A percentile compares a stretch with the other conserved stretches of the same genome.
Evolutionary conservation across 2,888 invertebrate species (phyloP).

Genomic region (Aromia moschata): DNA sequence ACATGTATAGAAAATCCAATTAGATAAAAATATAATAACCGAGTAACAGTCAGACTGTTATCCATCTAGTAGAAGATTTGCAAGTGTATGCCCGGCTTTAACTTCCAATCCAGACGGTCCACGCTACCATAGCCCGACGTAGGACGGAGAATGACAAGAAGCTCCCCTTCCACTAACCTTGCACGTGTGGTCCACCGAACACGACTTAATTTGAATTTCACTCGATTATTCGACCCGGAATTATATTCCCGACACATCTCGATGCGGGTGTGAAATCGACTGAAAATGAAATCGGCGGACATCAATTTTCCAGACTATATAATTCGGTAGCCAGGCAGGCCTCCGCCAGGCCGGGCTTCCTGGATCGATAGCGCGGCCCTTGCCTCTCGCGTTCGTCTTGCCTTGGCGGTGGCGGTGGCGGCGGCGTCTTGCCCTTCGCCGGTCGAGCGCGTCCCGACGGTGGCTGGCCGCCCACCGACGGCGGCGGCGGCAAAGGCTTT

Average conservation of each 20-base stretch:
- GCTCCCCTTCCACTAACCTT: constrained; percentile 34
- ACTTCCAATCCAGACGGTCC: constrained; percentile 20
- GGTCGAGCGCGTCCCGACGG: constrained; percentile 19
- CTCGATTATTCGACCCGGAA: constrained; percentile 59
- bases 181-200: constrained; percentile 48
- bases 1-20: no score
- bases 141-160: constrained; percentile 12
- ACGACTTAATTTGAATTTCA: constrained; percentile 57
- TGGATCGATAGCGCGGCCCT: constrained; percentile 38
- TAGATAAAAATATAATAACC: no score
- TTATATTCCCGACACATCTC: constrained; percentile 59
- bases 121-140: no score
- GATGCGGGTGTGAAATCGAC: constrained; percentile 60
- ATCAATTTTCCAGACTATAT: constrained; percentile 62
- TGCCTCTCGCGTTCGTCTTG: no score
- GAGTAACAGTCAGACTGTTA: no score
- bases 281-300: constrained; percentile 61
- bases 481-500: constrained; percentile 28
- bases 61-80: no score
- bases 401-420: constrained; percentile 21
- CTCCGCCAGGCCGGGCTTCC: constrained; percentile 34
- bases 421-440: constrained; percentile 30
- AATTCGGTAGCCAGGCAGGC: constrained; percentile 50
- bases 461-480: constrained; percentile 25
- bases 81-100: no score